Conservation (phyloP, 37 sponge, comb jelly and placozoan species). For the Bolinopsis microptera region DNA sequence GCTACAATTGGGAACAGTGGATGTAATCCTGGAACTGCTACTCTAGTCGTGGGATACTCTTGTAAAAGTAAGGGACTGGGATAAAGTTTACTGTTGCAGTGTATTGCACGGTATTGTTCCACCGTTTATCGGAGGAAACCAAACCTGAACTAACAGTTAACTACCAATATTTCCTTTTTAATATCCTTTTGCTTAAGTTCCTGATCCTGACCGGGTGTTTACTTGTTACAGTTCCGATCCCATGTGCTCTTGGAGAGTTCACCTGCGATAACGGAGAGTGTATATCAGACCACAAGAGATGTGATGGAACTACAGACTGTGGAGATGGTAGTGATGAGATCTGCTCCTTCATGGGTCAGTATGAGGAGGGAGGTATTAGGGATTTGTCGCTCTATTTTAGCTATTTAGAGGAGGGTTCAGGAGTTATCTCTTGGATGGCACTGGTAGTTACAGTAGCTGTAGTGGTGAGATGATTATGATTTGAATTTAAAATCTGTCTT, state of each 20-base stretch:
- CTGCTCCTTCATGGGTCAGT: conserved; percentile 54
- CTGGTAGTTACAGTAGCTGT: background rate
- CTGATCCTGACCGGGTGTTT: no score
- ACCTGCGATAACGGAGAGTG: conserved; percentile 57
- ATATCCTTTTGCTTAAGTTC: no score
- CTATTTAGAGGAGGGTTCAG: background rate
- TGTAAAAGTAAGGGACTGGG: conserved; percentile 33
- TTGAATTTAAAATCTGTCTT: background rate
- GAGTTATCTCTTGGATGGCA: background rate
- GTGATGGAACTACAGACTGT: conserved; percentile 62
- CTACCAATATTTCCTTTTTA: no score
- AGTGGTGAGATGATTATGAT: background rate
- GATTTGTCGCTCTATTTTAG: no score
- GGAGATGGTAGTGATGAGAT: conserved; percentile 44
- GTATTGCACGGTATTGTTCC: no score
- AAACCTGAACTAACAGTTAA: no score
- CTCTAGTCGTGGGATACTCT: conserved; percentile 18
- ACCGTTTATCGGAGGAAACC: no score
- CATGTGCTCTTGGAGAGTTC: conserved; percentile 52
- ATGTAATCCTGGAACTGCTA: conserved; percentile 26
- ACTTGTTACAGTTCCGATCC: conserved; percentile 50
- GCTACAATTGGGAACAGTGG: conserved; percentile 54
- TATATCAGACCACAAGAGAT: conserved; percentile 21
- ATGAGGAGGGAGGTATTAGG: no score
- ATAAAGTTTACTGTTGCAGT: no score